These are phyloP conservation scores for Accipiter virgatus DNA, from an alignment of 2,113 vertebrate genomes.

Conservation along the genomic window DNA sequence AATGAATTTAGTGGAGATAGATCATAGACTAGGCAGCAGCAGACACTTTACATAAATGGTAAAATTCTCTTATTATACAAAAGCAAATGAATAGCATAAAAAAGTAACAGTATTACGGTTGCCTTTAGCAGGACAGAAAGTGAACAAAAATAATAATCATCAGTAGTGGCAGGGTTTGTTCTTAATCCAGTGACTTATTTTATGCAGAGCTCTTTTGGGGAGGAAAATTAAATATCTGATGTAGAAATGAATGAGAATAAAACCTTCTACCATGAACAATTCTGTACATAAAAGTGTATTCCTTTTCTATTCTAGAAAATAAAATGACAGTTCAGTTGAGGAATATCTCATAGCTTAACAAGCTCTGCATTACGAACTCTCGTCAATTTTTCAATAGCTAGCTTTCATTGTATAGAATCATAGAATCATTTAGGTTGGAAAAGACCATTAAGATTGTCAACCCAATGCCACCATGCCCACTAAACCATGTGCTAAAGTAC, in stretches of 20 bases:
- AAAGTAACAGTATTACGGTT: not conserved
- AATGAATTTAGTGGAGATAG: not conserved
- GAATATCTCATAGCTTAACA: not conserved
- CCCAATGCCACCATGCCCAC: too few species aligned
- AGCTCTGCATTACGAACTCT: not conserved
- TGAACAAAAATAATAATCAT: not conserved
- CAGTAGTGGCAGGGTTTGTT: not conserved
- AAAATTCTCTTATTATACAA: not conserved
- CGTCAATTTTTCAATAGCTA: not conserved
- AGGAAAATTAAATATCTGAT: not conserved
- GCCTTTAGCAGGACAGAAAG: not conserved
- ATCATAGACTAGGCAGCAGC: not conserved
- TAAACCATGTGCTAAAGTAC: too few species aligned
- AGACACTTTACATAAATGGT: not conserved
- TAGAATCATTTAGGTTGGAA: too few species aligned
- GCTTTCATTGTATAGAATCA: not conserved
- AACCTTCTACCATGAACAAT: not conserved
- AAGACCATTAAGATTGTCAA: too few species aligned
- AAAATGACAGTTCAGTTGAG: not conserved
- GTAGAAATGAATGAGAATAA: not conserved
- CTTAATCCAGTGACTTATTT: not conserved
- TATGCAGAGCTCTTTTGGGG: not conserved
- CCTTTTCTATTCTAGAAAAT: not conserved
- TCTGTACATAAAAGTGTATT: not conserved
- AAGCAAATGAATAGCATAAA: not conserved